Evolutionary conservation across 1,140 invertebrate species (phyloP).

Genomic region (Dendroctonus valens): DNA sequence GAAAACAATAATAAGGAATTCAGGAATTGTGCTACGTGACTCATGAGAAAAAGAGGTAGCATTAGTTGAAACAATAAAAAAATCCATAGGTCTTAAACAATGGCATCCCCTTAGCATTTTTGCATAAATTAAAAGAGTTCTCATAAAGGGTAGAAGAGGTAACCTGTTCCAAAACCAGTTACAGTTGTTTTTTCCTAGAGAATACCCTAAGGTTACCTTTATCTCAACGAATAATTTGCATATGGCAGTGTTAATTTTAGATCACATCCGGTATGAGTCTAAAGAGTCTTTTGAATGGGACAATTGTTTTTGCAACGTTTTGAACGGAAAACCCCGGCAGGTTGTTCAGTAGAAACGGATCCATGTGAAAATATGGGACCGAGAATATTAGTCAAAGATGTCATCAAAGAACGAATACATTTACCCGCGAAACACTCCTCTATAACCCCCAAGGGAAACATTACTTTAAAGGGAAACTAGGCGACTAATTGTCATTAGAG

Average conservation of each 20-base stretch:
- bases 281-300: constrained; percentile 2
- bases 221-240: constrained; percentile 14
- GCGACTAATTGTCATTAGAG: too few species aligned
- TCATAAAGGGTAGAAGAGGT: constrained; percentile 10
- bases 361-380: background rate
- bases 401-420: background rate
- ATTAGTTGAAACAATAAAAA: too few species aligned
- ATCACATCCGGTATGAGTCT: constrained; percentile 10
- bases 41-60: too few species aligned
- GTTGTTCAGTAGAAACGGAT: background rate
- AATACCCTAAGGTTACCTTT: background rate
- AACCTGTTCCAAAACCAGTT: constrained; percentile 27
- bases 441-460: background rate
- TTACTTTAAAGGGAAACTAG: too few species aligned
- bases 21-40: too few species aligned
- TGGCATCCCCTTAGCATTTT: constrained; percentile 3
- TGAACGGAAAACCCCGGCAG: background rate
- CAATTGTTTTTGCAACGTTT: constrained; percentile 1
- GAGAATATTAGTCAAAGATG: too few species aligned
- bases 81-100: background rate
- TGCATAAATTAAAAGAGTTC: constrained; percentile 18
- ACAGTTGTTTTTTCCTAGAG: constrained; percentile 13
- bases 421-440: background rate
- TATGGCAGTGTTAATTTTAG: constrained; percentile 12
- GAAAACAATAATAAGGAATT: too few species aligned